Percentiles rank a stretch among this genome's conserved stretches.
These are phyloP conservation scores for Rhinogobio ventralis DNA, from an alignment of 2,797 vertebrate species.

Conservation along the genomic window DNA sequence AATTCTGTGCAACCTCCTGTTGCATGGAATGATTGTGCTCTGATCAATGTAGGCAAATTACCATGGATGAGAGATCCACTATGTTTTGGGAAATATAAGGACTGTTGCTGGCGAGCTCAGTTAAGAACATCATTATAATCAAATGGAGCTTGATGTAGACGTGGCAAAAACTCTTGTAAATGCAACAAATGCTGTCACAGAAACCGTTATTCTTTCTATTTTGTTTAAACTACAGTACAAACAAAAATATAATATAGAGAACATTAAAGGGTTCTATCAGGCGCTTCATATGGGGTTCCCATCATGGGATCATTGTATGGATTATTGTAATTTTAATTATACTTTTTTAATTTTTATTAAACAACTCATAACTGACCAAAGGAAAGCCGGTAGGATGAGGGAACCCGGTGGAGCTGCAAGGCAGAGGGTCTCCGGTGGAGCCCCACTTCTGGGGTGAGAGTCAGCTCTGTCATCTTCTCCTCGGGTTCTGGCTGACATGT, in stretches of 20 bases:
- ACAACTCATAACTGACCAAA: background rate
- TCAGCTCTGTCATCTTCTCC: too few relatives aligned
- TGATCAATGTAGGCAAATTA: conserved; percentile 65
- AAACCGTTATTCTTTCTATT: background rate
- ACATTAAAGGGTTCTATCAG: background rate
- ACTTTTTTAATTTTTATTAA: background rate
- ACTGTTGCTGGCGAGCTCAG: conserved; percentile 68
- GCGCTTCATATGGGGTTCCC: background rate
- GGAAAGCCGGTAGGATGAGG: too few relatives aligned
- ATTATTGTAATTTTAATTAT: background rate
- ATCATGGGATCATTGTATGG: background rate
- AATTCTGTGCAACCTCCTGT: conserved; percentile 48
- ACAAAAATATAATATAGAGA: background rate
- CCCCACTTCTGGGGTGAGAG: too few relatives aligned
- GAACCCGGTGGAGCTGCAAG: too few relatives aligned
- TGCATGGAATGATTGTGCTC: conserved; percentile 66
- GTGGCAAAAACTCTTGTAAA: conserved; percentile 34
- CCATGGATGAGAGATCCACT: conserved; percentile 73
- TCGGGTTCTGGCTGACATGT: too few relatives aligned
- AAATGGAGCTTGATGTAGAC: conserved; percentile 42
- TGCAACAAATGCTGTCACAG: background rate
- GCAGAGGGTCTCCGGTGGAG: too few relatives aligned
- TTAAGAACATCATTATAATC: conserved; percentile 55
- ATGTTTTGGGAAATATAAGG: conserved; percentile 69
- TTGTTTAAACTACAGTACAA: background rate